Percentiles rank a stretch among this genome's conserved stretches.
phyloP scores from a whole-genome alignment of 2,113 vertebrate genomes.

The Furnarius figulus region DNA sequence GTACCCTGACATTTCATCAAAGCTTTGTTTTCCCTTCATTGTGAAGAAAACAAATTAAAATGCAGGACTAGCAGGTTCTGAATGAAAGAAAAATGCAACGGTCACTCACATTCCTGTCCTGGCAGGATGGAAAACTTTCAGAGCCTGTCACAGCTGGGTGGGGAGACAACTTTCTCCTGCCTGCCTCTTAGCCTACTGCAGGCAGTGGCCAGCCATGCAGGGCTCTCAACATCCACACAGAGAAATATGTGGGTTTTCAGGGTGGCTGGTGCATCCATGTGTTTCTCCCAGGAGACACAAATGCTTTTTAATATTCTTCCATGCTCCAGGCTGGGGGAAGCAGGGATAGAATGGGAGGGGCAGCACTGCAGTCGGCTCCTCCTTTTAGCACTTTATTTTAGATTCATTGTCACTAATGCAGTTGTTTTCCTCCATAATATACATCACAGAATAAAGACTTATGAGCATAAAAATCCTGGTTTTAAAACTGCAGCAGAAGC shows the following conservation, averaged over 20 bases:
- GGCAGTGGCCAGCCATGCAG: background rate
- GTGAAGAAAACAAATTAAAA: background rate
- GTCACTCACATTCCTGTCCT: background rate
- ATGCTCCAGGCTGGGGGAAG: background rate
- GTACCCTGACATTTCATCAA: background rate
- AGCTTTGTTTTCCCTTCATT: background rate
- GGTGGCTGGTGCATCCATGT: background rate
- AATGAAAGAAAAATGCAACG: background rate
- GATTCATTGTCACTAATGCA: background rate
- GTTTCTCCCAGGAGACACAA: background rate
- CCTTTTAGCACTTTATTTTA: background rate
- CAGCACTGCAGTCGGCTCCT: background rate
- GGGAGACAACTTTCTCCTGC: background rate
- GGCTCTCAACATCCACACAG: background rate
- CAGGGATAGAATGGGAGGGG: background rate
- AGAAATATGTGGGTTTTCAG: background rate
- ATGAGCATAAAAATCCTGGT: rapidly evolving
- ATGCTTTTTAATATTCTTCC: background rate
- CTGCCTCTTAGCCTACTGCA: background rate
- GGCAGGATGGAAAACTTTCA: background rate
- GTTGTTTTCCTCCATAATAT: background rate
- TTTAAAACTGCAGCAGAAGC: background rate
- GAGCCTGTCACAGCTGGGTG: rapidly evolving
- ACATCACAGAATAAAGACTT: background rate
- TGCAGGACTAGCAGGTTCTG: background rate